Evolutionary conservation across 2,113 vertebrate genomes (phyloP), one percentile per base, ranked within the genome.

Genomic region (Oreochromis niloticus): DNA sequence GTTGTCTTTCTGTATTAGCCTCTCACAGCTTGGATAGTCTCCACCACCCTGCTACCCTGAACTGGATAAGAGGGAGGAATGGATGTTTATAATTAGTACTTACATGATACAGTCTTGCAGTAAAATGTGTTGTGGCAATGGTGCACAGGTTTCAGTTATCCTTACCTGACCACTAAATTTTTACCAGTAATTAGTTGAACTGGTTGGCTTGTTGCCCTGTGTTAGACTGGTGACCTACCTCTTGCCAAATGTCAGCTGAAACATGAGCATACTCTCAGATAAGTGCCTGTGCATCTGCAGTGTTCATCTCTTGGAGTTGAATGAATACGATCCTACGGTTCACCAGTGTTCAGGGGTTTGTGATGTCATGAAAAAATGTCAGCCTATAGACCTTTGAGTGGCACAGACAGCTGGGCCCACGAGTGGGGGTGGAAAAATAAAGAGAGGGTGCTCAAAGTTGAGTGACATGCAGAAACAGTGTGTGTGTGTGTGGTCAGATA

Each of bases 341-440:
- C 30, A 30, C 32, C 24, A 68, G 68, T 6, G 17, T 85, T 55
- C 63, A 85, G 57, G 73, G 80, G 73, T 78, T 87, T 89, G 87
- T 87, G 91, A 90, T 91, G 86, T 93, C 90, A 91, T 81, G 32
- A 85, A 55, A 59, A 90, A 88, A 87, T 92, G 92, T 92, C 88
- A 89, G 80, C 71, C 80, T 19, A 56, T 73, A 46, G 85, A 85
- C 59, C 79, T 84, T 88, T 95, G 94, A 95, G 87, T 85, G 85
- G 39, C 6, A 16, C 48, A 43, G 93, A 94, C 95, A 95, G 94
- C 94, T 96, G 95, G 88, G 82, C 27, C 57, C 12, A 17, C 36
- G 85, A 71, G 63, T 71, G 54, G 59, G 30, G 54, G 55, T 6
- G 50, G 50, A 14, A 46, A 41, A 56, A 30, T 36, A 55, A 50